A percentile compares a stretch with the other conserved stretches of the same genome.
These are phyloP conservation scores for Gymnodraco acuticeps DNA, from an alignment of 2,797 vertebrate species.

Conservation along the genomic window DNA sequence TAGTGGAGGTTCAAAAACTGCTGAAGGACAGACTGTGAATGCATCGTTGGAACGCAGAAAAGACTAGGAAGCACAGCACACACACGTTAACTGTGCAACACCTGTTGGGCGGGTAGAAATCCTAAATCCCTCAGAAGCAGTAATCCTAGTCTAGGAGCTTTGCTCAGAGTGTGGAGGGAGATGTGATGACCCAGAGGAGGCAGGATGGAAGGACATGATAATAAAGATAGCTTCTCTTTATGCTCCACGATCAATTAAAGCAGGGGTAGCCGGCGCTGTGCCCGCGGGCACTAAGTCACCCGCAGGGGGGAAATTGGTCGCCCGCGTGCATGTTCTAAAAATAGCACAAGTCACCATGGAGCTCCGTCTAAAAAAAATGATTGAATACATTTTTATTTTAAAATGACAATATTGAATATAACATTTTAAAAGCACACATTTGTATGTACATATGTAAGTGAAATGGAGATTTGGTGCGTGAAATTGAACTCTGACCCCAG, in stretches of 20 bases:
- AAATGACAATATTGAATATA: no score
- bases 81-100: constrained; percentile 68
- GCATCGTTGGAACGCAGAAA: constrained; percentile 7
- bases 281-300: no score
- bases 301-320: no score
- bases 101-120: constrained; percentile 79
- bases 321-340: no score
- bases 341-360: no score
- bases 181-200: constrained; percentile 42
- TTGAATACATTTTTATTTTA: no score
- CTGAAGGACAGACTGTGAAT: constrained; percentile 27
- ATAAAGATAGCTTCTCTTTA: constrained; percentile 17
- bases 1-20: constrained; percentile 2
- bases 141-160: constrained; percentile 92
- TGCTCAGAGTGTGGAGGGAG: constrained; percentile 75
- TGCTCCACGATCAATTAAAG: constrained; percentile 19
- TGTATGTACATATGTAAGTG: no score
- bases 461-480: no score
- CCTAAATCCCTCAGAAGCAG: constrained; percentile 87
- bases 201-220: constrained; percentile 3
- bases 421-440: no score
- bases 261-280: no score
- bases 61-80: constrained; percentile 32
- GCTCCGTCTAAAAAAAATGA: no score
- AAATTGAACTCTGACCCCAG: no score